Percentiles rank a stretch among this genome's conserved stretches.
These are phyloP conservation scores for Drosophila pseudoobscura DNA, from an alignment of 1,140 invertebrate genomes.

Conservation along the genomic window DNA sequence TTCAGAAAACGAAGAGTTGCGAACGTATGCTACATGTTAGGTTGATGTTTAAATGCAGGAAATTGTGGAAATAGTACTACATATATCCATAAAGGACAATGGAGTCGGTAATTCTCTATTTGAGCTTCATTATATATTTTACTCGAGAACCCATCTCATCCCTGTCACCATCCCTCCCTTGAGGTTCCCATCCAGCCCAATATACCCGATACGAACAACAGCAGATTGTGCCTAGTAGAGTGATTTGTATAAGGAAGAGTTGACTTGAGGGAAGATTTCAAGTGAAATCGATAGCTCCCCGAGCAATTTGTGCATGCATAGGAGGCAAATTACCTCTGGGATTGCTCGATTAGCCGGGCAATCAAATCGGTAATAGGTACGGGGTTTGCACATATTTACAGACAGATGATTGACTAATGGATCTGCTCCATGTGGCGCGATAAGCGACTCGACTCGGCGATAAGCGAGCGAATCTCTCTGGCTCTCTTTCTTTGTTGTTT, in stretches of 20 bases:
- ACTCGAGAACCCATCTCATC: too few species aligned
- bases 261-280: slow-evolving; percentile 8
- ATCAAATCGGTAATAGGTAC: slow-evolving; percentile 55
- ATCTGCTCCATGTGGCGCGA: slow-evolving; percentile 48
- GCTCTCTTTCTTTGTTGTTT: slow-evolving; percentile 14
- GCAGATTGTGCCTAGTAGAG: slow-evolving; percentile 28
- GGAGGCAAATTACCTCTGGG: slow-evolving; percentile 45
- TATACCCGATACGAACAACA: too few species aligned
- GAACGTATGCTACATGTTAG: too few species aligned
- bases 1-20: too few species aligned
- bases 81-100: too few species aligned
- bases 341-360: slow-evolving; percentile 61
- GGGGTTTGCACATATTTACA: slow-evolving; percentile 29
- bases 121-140: too few species aligned
- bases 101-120: too few species aligned
- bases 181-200: too few species aligned
- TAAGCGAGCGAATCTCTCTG: slow-evolving; percentile 31
- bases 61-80: too few species aligned
- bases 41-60: too few species aligned
- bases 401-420: slow-evolving; percentile 54
- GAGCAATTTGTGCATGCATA: slow-evolving; percentile 47
- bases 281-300: slow-evolving; percentile 60
- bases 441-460: slow-evolving; percentile 48
- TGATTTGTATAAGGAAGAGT: slow-evolving; percentile 40
- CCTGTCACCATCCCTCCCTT: too few species aligned